Evolutionary conservation across 2,888 invertebrate species (phyloP), one percentile per base, ranked within the genome.

Genomic region (Phymatocera aterrima): DNA sequence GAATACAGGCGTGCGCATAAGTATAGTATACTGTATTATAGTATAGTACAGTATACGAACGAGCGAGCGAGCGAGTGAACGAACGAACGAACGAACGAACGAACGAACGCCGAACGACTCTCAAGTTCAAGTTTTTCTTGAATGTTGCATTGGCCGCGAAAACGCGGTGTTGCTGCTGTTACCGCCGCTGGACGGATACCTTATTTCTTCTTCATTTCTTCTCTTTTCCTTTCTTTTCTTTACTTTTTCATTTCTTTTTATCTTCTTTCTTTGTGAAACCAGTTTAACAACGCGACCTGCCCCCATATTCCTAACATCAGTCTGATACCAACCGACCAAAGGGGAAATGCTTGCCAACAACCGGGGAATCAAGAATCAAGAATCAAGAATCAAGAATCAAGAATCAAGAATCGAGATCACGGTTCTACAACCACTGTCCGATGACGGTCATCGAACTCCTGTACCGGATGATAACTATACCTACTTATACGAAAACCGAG

Each of bases 281-380:
- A 72, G 72, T 72, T 72, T 72, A 48, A 72, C 72, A 72, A 72
- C 72, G 61, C 61, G 72, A 72, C 72, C 72, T 48, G 72, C 72
- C 34, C 72, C 51, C 43, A 51, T 72, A 51, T 51, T 51, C 72
- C 51, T 43, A 72, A 72, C 72, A 43, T 68, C 68, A 40, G 64
- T 37, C 64, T 34, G n/a, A n/a, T n/a, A n/a, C n/a, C n/a, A n/a
- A 64, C 37, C 64, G 18, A 18, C 37, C 8, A 37, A 64, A 64
- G 37, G 37, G 21, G 64, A 51, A 64, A 64, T 34, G 37, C 64
- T 64, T 64, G 64, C 64, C 34, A 37, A n/a, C n/a, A n/a, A 37
- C 37, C 34, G 37, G 4, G 37, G 43, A 43, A 43, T 68, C 43
- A 15, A 65, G 65, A 18, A 37, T 21, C n/a, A 18, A 15, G 12